Base-by-base conservation (phyloP, 2,113 vertebrate genomes). In the Psittacula cyanocephala region DNA sequence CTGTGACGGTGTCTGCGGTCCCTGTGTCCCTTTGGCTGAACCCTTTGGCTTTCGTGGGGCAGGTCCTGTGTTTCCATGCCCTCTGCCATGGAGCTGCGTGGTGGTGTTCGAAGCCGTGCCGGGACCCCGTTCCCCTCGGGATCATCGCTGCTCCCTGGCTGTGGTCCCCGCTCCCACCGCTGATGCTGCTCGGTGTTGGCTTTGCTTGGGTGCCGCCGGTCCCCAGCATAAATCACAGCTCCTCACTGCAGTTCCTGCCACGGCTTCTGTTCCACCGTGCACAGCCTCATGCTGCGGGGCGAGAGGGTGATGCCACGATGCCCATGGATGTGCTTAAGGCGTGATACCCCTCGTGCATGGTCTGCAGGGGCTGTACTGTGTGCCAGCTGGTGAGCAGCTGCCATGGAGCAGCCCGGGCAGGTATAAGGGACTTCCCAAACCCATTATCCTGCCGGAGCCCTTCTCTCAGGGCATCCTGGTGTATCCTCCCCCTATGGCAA, bases 241-340 rank as follows among this genome's bases (percentile, higher is more conserved):
- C 57, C 41, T 64, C 6, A 11, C 77, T 17, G 65, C 18, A 6
- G 16, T 60, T 49, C 39, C 0, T 3, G 43, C 81, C 2, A 3
- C 2, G 2, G n/a, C 3, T 39, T 68, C 5, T 31, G 17, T 44
- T 16, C 72, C 62, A 0, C 43, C 0, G 1, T 47, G 41, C 31
- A 5, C 33, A 64, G 5, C 80, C 49, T n/a, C 2, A 0, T 44
- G 83, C 60, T 7, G 0, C 0, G 0, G 62, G 67, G 7, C 0
- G 2, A 41, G 87, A 70, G 81, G 55, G 63, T 0, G 3, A 60
- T 50, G 71, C 78, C 1, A 3, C 2, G 7, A 12, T 57, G 11
- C 53, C 64, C 4, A 0, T 0, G 12, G 80, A 5, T 2, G 7
- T 6, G 3, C 39, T 2, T 0, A 3, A 72, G 81, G 92, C 0